Base-by-base conservation (phyloP, 2,797 vertebrate genomes). In the Phrynocephalus vlangalii region DNA sequence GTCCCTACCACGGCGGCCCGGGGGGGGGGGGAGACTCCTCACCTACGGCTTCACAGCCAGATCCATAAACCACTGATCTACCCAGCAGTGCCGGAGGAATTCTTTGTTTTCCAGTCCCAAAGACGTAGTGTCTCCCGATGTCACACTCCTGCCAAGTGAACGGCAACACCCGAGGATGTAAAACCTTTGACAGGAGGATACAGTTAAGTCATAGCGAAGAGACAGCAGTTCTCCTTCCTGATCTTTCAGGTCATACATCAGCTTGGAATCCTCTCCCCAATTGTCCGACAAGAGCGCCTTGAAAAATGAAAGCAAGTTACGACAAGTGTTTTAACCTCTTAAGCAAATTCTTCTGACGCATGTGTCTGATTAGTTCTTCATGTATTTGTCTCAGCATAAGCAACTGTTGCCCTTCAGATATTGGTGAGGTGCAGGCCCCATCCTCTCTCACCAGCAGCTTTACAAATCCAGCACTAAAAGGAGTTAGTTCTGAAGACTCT, bases 191-290 rank as follows among this genome's bases (percentile, higher is more conserved):
- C 84, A 98, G 98, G 98, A 98, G 98, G 98, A 99, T 99, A 99
- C 98, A 78, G 99, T 99, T 83, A 99, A 98, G 95, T 99, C 98
- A 3, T 99, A 99, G 95, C 99, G 98, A 91, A 99, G 96, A 48
- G 98, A 98, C 91, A 99, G 95, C 90, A 99, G 96, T 94, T 99
- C 99, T 93, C 99, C 99, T 86, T 98, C 99, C 90, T 99, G 99
- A 95, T 99, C 98, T 88, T 99, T 98, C 38, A 99, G 97, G 90
- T 99, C 98, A 0, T 99, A 99, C 92, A 99, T 98, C 89, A 99
- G 98, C 90, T 98, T 97, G 0, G 98, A 98, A 88, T 98, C 98
- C 90, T 99, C 98, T 16, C 98, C 98, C 0, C 98, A 99, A 89
- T 99, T 99, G 72, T 98, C 98, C 0, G 96, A 98, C 90, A 99